A percentile compares a stretch with the other conserved stretches of the same genome.
These are phyloP conservation scores for Poeciliopsis infans DNA, from an alignment of 2,797 vertebrate species.

Conservation along the genomic window DNA sequence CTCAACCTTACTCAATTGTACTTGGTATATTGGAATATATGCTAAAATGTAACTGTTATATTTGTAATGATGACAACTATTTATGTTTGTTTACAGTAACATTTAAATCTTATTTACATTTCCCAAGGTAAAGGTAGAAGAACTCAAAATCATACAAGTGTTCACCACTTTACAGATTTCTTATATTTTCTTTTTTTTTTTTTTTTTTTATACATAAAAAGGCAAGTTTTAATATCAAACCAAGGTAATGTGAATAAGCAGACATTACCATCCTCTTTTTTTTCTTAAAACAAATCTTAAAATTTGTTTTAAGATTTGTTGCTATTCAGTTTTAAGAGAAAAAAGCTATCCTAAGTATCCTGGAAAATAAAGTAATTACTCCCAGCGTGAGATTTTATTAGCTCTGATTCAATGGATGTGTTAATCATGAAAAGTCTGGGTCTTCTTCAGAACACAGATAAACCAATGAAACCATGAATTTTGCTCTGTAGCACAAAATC, in stretches of 20 bases:
- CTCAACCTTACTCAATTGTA: constrained; percentile 23
- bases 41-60: background rate
- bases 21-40: constrained; percentile 25
- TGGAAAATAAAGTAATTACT: too few relatives aligned
- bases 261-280: background rate
- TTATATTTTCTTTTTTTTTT: background rate
- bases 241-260: background rate
- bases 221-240: background rate
- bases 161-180: background rate
- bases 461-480: background rate
- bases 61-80: background rate
- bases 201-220: background rate
- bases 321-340: background rate
- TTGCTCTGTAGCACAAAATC: background rate
- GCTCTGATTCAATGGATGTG: too few relatives aligned
- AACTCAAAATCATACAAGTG: background rate
- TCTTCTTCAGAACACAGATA: background rate
- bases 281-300: too few relatives aligned
- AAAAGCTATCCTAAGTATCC: background rate
- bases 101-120: background rate
- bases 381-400: too few relatives aligned
- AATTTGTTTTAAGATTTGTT: background rate
- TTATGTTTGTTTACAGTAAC: background rate
- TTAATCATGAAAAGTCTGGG: background rate
- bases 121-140: background rate